phyloP scores from a whole-genome alignment of 2,113 vertebrate species.

The Osmerus mordax region DNA sequence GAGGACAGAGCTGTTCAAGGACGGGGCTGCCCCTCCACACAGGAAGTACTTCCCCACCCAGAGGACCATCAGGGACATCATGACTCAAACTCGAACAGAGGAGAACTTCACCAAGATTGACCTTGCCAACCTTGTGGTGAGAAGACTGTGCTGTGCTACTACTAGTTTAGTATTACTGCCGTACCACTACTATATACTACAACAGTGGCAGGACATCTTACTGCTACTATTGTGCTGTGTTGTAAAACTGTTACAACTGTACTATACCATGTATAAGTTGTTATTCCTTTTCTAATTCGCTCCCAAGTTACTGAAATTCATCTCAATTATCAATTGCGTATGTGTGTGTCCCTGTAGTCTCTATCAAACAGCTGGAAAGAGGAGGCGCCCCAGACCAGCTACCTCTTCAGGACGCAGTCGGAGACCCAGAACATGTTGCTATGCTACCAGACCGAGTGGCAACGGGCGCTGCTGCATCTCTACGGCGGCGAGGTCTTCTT shows the following conservation, averaged over 20 bases:
- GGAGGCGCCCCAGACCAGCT: neutral
- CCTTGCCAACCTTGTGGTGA: conserved; percentile 16
- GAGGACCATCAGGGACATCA: conserved; percentile 2
- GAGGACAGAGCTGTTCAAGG: neutral
- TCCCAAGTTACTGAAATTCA: neutral
- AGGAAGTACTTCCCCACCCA: conserved; percentile 11
- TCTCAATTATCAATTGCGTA: neutral
- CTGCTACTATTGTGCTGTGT: neutral
- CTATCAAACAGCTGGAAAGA: neutral
- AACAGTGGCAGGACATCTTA: too few relatives aligned
- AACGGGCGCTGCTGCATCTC: neutral
- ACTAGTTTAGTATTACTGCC: too few relatives aligned
- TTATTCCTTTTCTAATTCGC: too few relatives aligned
- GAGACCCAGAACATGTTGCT: conserved; percentile 11
- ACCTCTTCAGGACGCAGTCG: neutral
- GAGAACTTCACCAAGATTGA: conserved; percentile 4
- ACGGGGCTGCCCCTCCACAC: neutral
- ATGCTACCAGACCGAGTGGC: conserved; percentile 14
- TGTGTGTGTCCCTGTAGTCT: neutral
- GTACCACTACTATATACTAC: too few relatives aligned
- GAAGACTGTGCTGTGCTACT: neutral
- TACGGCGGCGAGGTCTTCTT: conserved; percentile 7
- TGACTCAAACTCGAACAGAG: neutral
- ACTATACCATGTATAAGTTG: too few relatives aligned
- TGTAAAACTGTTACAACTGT: too few relatives aligned